Conservation (phyloP, 2,113 vertebrate species). For the Numenius arquata region DNA sequence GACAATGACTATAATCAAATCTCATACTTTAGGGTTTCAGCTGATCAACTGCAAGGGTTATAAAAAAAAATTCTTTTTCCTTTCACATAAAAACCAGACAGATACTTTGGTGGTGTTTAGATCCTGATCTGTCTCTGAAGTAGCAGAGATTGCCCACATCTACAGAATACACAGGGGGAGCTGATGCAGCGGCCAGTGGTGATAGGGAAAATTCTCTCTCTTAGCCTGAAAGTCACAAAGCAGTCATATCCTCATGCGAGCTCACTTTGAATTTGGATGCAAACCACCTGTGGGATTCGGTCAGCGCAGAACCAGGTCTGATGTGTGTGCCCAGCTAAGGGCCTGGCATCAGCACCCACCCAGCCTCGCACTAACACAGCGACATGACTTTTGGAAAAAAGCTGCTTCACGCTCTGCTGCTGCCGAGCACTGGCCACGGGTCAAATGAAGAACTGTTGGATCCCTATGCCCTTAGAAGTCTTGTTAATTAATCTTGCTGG, state of each 20-base stretch:
- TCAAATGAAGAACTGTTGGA: not conserved
- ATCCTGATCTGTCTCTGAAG: constrained; percentile 23
- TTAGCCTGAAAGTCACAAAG: not conserved
- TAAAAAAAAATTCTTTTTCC: constrained; percentile 20
- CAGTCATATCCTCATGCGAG: not conserved
- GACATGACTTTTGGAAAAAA: not conserved
- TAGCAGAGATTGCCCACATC: not conserved
- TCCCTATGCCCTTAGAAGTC: not conserved
- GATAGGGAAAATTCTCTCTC: not conserved
- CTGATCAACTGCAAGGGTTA: constrained; percentile 52
- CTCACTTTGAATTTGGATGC: not conserved
- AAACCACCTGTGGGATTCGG: not conserved
- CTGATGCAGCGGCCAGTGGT: not conserved
- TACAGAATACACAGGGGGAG: not conserved
- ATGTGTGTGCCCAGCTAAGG: not conserved
- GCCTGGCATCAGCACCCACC: not conserved
- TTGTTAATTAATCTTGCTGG: not conserved
- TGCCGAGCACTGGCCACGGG: not conserved
- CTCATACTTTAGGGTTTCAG: constrained; percentile 58
- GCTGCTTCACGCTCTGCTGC: not conserved
- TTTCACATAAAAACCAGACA: constrained; percentile 10
- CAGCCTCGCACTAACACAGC: not conserved
- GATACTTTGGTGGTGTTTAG: not conserved
- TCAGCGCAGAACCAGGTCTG: not conserved
- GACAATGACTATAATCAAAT: constrained; percentile 71